These are phyloP conservation scores for Brachionus calyciflorus DNA, from an alignment of 1,140 invertebrate genomes.

Conservation along the genomic window DNA sequence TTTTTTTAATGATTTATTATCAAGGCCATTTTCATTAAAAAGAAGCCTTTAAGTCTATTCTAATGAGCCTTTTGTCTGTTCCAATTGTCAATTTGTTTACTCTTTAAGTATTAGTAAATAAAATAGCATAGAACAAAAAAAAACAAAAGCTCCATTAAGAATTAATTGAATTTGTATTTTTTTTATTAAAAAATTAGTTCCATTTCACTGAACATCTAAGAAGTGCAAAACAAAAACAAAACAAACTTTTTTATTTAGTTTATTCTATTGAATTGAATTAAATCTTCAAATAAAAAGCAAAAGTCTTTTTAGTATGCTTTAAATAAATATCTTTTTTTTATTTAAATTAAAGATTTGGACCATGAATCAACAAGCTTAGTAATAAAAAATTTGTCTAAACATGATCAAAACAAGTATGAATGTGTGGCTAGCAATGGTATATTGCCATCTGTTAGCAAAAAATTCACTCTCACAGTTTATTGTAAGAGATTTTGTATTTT, in stretches of 20 bases:
- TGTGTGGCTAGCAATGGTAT: slow-evolving; percentile 46
- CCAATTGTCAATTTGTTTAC: too few species aligned
- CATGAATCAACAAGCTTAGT: slow-evolving; percentile 35
- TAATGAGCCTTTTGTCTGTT: too few species aligned
- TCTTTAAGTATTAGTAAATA: too few species aligned
- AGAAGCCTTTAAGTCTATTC: too few species aligned
- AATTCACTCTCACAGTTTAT: slow-evolving; percentile 42
- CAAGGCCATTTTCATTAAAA: too few species aligned
- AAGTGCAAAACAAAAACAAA: neutral
- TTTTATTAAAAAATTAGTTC: neutral
- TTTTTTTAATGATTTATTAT: too few species aligned
- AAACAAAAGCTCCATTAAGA: neutral
- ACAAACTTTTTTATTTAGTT: neutral
- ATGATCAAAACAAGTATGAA: slow-evolving; percentile 41
- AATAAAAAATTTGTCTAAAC: slow-evolving; percentile 30
- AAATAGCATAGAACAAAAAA: neutral
- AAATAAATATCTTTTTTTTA: neutral
- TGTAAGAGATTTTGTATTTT: slow-evolving; percentile 12
- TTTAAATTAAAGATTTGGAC: slow-evolving; percentile 35
- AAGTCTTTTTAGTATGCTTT: too few species aligned
- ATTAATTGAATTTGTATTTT: neutral
- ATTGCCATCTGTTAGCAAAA: slow-evolving; percentile 42
- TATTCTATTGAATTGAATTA: slow-evolving; percentile 23
- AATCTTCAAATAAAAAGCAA: neutral
- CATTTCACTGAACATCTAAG: slow-evolving; percentile 31